Conservation (phyloP, 2,888 invertebrate species). For the Heteromyza rotundicornis region DNA sequence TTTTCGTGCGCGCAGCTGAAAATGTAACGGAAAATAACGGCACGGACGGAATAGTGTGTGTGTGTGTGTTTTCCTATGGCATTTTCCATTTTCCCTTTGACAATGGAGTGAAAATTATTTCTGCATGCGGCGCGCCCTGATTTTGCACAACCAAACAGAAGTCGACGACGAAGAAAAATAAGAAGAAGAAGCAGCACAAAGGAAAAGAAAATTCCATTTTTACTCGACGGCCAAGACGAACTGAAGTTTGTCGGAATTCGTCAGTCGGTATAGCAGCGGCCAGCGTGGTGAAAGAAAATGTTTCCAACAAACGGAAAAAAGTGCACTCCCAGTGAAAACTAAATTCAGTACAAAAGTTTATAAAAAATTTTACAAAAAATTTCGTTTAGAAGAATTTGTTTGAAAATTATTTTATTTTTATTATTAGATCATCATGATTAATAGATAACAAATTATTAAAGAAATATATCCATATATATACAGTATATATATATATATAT, state of each 20-base stretch:
- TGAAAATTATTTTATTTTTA: no score
- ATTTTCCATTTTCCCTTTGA: constrained; percentile 12
- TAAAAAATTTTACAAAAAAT: no score
- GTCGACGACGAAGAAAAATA: neutral
- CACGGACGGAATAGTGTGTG: constrained; percentile 25
- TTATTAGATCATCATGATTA: no score
- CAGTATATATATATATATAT: no score
- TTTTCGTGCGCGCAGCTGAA: constrained; percentile 22
- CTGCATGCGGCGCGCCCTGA: constrained; percentile 36
- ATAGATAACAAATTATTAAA: no score
- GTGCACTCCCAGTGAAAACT: no score
- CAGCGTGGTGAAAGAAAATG: neutral
- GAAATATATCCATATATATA: no score
- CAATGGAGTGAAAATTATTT: constrained; percentile 31
- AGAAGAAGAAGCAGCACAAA: neutral
- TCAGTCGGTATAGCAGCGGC: neutral
- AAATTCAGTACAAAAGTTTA: no score
- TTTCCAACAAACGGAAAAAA: neutral
- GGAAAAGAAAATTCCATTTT: neutral
- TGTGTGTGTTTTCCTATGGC: constrained; percentile 3
- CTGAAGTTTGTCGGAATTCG: neutral
- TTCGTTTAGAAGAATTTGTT: no score
- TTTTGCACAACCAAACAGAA: constrained; percentile 17
- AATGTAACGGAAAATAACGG: constrained; percentile 24
- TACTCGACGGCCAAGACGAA: neutral